phyloP scores from a whole-genome alignment of 2,113 vertebrate genomes.

The Myotis brandtii region DNA sequence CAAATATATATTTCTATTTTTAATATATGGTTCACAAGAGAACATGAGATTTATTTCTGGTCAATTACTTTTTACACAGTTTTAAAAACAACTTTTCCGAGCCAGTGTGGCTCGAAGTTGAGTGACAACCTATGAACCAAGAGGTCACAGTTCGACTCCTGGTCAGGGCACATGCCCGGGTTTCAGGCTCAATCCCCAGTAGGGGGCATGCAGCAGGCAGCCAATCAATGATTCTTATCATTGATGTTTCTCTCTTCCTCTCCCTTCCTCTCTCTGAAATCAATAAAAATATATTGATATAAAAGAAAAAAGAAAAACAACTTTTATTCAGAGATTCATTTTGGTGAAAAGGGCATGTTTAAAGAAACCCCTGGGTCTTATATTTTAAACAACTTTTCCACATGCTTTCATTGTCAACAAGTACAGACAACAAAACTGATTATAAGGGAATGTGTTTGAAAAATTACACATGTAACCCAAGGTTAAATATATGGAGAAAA shows the following conservation, averaged over 20 bases:
- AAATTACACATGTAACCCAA: constrained; percentile 28
- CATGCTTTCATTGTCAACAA: constrained; percentile 60
- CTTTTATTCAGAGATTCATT: constrained; percentile 53
- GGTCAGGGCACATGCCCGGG: no score
- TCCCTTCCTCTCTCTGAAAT: no score
- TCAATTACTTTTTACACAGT: constrained; percentile 28
- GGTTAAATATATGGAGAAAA: constrained; percentile 54
- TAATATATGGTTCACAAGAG: background rate
- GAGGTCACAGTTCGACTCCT: no score
- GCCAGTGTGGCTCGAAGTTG: no score
- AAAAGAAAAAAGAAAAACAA: background rate
- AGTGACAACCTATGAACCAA: no score
- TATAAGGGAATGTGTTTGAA: constrained; percentile 64
- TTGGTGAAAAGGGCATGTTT: background rate
- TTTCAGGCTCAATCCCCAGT: no score
- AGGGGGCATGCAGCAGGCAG: no score
- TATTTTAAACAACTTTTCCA: constrained; percentile 21
- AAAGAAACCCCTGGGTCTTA: background rate
- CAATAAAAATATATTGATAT: no score
- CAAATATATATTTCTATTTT: constrained; percentile 44
- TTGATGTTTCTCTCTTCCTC: no score
- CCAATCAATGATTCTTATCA: no score
- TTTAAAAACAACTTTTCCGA: constrained; percentile 37
- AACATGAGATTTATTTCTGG: background rate
- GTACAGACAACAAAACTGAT: constrained; percentile 68